Evolutionary conservation across 2,888 invertebrate genomes (phyloP).

Genomic region (Limnephilus auricula): DNA sequence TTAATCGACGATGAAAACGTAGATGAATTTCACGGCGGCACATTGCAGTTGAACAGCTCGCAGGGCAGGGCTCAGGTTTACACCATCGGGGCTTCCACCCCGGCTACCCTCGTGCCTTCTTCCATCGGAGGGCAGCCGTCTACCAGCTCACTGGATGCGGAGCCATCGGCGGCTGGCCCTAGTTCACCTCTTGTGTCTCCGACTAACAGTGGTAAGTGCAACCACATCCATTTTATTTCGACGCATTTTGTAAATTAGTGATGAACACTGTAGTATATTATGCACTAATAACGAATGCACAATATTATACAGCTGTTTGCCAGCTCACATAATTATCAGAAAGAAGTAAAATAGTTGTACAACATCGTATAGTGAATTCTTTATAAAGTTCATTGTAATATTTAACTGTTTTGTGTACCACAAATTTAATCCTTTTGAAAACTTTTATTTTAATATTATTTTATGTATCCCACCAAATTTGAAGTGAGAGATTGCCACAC

Average conservation of each 20-base stretch:
- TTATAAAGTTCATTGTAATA: background rate
- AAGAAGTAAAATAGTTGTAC: background rate
- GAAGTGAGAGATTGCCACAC: background rate
- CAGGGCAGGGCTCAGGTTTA: background rate
- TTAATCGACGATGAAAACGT: slow-evolving; percentile 76
- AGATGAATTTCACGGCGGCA: slow-evolving; percentile 78
- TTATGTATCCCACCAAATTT: background rate
- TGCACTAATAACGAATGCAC: no score
- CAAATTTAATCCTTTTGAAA: background rate
- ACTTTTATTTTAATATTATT: no score
- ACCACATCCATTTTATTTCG: background rate
- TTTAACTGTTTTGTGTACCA: background rate
- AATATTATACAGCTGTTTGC: no score
- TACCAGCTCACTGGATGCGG: background rate
- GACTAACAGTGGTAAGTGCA: background rate
- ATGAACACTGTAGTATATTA: no score
- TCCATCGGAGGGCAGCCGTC: background rate
- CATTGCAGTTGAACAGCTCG: slow-evolving; percentile 68
- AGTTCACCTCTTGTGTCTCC: background rate
- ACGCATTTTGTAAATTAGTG: background rate
- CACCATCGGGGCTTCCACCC: background rate
- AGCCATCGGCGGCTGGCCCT: background rate
- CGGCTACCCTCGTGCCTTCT: slow-evolving; percentile 7
- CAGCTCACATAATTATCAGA: background rate
- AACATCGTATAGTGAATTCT: no score